Conservation (phyloP, 2,113 vertebrate species). For the Globicephala melas region DNA sequence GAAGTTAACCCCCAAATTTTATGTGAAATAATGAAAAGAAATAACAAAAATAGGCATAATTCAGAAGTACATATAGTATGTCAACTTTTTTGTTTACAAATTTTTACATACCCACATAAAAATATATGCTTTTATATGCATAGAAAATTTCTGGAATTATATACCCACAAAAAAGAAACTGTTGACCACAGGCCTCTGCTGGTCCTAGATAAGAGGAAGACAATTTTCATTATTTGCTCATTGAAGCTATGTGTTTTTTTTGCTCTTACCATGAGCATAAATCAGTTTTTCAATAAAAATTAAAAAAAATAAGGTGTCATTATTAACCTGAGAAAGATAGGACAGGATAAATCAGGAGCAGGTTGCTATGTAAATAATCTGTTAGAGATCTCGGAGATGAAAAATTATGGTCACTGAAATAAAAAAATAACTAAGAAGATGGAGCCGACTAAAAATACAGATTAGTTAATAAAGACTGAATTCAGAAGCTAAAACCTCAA, state of each 20-base stretch:
- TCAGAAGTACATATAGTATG: background rate
- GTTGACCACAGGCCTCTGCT: background rate
- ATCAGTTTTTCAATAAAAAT: background rate
- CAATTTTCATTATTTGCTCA: background rate
- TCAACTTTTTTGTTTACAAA: background rate
- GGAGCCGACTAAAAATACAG: background rate
- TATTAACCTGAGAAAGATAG: background rate
- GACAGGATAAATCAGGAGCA: background rate
- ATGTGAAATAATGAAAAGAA: background rate
- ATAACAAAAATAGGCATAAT: background rate
- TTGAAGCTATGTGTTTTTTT: background rate
- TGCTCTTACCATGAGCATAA: background rate
- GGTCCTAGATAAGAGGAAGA: background rate
- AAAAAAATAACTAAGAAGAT: background rate
- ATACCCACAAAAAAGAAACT: background rate
- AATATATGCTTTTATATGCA: background rate
- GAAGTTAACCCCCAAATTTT: background rate
- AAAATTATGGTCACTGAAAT: background rate
- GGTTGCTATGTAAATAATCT: background rate
- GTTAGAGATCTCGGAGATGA: background rate
- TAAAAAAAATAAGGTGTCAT: background rate
- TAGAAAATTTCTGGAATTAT: background rate
- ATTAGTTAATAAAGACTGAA: background rate
- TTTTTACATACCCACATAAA: background rate
- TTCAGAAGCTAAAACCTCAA: background rate